phyloP scores from a whole-genome alignment of 2,113 vertebrate species.

The Petrocephalus zakoni region DNA sequence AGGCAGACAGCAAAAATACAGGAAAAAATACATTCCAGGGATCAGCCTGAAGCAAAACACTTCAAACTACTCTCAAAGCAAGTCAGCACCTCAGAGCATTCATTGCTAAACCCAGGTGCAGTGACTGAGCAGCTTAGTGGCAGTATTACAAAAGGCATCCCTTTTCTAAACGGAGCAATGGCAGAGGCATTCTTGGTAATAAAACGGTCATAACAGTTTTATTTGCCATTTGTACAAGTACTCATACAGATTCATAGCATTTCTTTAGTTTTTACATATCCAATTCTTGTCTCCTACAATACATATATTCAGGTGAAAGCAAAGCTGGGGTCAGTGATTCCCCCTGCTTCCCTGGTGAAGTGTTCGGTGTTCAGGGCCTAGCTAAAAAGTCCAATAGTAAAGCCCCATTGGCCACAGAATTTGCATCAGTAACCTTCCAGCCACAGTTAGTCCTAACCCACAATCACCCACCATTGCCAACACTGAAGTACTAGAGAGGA shows the following conservation, averaged over 20 bases:
- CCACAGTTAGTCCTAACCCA: background rate
- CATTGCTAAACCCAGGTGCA: background rate
- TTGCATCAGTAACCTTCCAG: background rate
- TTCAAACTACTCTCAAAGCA: background rate
- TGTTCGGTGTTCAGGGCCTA: background rate
- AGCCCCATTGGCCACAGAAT: background rate
- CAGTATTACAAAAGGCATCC: background rate
- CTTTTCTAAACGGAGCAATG: background rate
- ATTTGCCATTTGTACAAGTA: background rate
- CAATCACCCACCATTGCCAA: background rate
- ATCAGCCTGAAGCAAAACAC: background rate
- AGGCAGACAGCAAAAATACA: background rate
- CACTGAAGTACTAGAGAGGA: background rate
- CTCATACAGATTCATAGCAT: background rate
- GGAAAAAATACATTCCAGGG: background rate
- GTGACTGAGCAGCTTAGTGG: background rate
- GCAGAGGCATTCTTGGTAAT: background rate
- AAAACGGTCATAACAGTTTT: background rate
- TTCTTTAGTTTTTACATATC: background rate
- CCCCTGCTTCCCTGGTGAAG: background rate
- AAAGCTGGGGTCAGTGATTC: background rate
- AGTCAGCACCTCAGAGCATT: background rate
- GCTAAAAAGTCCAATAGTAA: background rate
- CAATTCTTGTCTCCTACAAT: background rate
- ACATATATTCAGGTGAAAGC: background rate